A percentile compares a stretch with the other conserved stretches of the same genome.
Evolutionary conservation across 2,113 vertebrate species (phyloP).

Genomic region (Phrynosoma platyrhinos): DNA sequence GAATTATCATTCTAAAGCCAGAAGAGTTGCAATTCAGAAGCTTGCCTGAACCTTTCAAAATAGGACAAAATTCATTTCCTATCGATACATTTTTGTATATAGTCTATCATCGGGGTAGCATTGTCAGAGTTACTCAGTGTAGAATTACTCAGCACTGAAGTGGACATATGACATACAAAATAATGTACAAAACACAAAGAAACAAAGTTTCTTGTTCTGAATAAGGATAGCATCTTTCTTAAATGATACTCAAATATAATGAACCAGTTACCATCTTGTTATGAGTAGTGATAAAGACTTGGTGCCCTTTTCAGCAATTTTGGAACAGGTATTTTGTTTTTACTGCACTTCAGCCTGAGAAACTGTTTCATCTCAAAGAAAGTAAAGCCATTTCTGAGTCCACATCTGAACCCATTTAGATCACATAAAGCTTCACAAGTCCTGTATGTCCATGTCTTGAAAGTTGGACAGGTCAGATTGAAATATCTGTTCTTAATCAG

Average conservation of each 20-base stretch:
- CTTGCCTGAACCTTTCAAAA: slow-evolving; percentile 1
- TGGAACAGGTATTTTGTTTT: background rate
- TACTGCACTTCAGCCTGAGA: background rate
- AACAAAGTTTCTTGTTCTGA: background rate
- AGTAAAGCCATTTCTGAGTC: background rate
- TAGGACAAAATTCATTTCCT: background rate
- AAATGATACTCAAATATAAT: background rate
- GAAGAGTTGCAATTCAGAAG: background rate
- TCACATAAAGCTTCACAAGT: background rate
- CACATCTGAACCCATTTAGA: background rate
- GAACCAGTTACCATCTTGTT: background rate
- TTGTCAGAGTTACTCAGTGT: slow-evolving; percentile 6
- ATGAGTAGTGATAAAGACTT: background rate
- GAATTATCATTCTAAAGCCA: background rate
- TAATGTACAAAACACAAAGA: background rate
- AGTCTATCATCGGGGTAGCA: background rate
- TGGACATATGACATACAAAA: background rate
- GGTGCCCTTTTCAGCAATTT: background rate
- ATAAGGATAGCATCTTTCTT: background rate
- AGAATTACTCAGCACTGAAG: background rate
- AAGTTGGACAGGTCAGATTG: background rate
- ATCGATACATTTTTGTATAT: slow-evolving; percentile 3
- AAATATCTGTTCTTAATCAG: background rate
- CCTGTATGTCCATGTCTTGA: background rate
- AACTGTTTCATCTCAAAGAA: background rate